Percentiles rank a stretch among this genome's conserved stretches.
Conservation (phyloP, 2,113 vertebrate species). For the Chauna torquata region DNA sequence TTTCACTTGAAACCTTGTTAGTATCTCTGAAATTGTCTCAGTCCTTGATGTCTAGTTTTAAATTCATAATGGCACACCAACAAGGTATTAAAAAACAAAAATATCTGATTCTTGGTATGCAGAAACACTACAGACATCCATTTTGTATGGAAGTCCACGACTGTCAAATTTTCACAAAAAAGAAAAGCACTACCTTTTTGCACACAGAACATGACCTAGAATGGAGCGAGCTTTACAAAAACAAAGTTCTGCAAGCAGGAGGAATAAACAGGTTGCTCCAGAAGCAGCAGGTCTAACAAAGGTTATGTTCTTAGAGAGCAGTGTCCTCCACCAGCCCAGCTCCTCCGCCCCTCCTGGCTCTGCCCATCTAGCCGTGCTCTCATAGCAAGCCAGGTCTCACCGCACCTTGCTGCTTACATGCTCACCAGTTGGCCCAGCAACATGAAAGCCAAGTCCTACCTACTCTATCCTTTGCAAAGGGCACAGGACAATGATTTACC, state of each 20-base stretch:
- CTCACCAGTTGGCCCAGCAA: background rate
- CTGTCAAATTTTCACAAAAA: background rate
- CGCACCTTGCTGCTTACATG: background rate
- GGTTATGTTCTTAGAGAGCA: background rate
- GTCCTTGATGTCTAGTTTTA: background rate
- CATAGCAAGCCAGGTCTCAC: background rate
- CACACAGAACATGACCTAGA: rapidly evolving
- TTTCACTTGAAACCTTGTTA: background rate
- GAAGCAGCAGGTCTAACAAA: background rate
- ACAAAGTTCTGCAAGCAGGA: background rate
- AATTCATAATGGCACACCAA: conserved; percentile 23
- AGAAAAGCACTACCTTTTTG: background rate
- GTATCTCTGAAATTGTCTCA: background rate
- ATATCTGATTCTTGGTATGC: background rate
- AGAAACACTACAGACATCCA: background rate
- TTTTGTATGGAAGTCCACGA: background rate
- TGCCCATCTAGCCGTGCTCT: background rate
- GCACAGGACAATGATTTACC: background rate
- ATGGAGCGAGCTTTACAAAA: background rate
- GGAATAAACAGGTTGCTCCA: background rate
- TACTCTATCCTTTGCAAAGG: background rate
- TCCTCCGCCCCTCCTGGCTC: background rate
- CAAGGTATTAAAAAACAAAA: background rate
- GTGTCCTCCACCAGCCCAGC: background rate
- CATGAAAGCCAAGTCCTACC: background rate